phyloP scores from a whole-genome alignment of 2,888 invertebrate species.

The Melanostoma scalare region DNA sequence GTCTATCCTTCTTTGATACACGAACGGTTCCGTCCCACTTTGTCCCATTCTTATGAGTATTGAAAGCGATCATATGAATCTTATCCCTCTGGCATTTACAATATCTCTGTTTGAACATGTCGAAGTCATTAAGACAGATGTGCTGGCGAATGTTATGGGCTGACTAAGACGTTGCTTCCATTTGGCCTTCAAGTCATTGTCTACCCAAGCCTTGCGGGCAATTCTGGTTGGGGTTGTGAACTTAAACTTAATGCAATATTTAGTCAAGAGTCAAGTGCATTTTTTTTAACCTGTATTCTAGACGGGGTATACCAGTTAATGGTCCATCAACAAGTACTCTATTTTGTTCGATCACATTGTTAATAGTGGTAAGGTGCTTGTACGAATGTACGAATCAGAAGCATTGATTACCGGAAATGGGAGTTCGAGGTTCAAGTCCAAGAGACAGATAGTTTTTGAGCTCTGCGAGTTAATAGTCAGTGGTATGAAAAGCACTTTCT shows the following conservation, averaged over 20 bases:
- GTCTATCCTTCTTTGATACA: conserved; percentile 81
- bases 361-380: conserved; percentile 96
- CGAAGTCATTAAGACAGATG: conserved; percentile 94
- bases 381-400: too few relatives aligned
- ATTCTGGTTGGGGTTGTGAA: conserved; percentile 93
- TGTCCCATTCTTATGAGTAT: conserved; percentile 87
- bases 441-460: too few relatives aligned
- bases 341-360: conserved; percentile 98
- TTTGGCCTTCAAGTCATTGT: conserved; percentile 91
- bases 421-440: too few relatives aligned
- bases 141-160: conserved; percentile 93
- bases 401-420: too few relatives aligned
- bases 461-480: too few relatives aligned
- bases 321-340: conserved; percentile 97
- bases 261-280: conserved; percentile 97
- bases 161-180: conserved; percentile 96
- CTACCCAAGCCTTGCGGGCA: conserved; percentile 95
- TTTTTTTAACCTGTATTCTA: conserved; percentile 92
- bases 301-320: conserved; percentile 90
- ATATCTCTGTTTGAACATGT: conserved; percentile 96
- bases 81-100: conserved; percentile 94
- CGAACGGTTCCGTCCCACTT: conserved; percentile 84
- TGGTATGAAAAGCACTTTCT: too few relatives aligned
- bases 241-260: conserved; percentile 92
- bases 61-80: conserved; percentile 89